These are phyloP conservation scores for Coptotermes formosanus DNA, from an alignment of 1,140 invertebrate genomes.

Conservation along the genomic window DNA sequence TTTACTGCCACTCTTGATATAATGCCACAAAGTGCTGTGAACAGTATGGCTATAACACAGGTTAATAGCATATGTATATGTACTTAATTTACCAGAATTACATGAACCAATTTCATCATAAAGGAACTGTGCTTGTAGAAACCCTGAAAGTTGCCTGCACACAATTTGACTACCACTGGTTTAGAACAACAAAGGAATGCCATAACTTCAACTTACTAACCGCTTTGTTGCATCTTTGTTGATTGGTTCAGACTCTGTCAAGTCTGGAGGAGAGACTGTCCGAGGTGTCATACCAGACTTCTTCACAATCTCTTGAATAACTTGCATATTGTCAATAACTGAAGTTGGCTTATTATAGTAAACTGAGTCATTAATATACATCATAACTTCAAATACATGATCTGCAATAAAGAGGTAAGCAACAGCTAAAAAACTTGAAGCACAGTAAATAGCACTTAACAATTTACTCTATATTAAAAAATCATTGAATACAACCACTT, in stretches of 20 bases:
- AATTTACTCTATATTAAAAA: constrained; percentile 51
- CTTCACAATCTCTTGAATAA: constrained; percentile 64
- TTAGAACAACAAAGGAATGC: neutral
- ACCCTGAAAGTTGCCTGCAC: neutral
- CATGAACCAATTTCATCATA: neutral
- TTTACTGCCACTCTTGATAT: too few relatives aligned
- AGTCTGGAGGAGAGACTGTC: constrained; percentile 51
- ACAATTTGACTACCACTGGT: neutral
- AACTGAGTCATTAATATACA: constrained; percentile 60
- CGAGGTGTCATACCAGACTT: constrained; percentile 61
- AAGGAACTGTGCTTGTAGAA: too few relatives aligned
- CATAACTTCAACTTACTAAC: constrained; percentile 26
- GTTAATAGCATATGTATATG: neutral
- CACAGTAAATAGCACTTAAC: constrained; percentile 24
- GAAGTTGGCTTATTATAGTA: constrained; percentile 51
- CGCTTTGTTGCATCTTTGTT: constrained; percentile 38
- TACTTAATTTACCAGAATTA: neutral
- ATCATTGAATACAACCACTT: too few relatives aligned
- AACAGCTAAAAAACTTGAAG: too few relatives aligned
- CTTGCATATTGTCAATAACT: constrained; percentile 53
- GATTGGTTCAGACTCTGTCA: constrained; percentile 46
- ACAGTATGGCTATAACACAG: too few relatives aligned
- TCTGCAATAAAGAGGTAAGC: constrained; percentile 52
- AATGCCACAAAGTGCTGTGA: too few relatives aligned
- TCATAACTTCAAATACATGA: constrained; percentile 66